Evolutionary conservation across 2,797 vertebrate species (phyloP).

Genomic region (Oophaga sylvatica): DNA sequence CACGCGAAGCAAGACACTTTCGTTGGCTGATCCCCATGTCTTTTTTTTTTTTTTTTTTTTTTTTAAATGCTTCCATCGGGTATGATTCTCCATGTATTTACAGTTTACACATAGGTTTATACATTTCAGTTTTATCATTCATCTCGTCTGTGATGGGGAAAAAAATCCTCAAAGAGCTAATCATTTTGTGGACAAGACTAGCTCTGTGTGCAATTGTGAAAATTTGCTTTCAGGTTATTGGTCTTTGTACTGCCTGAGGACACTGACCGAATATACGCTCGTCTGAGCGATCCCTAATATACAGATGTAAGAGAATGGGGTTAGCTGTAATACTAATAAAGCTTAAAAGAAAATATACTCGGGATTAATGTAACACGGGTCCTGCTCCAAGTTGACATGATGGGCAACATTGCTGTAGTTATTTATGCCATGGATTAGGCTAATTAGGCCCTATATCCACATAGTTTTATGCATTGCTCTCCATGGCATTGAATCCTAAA

Average conservation of each 20-base stretch:
- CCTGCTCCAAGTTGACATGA: constrained; percentile 17
- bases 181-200: too few relatives aligned
- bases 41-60: neutral
- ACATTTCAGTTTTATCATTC: too few relatives aligned
- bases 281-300: neutral
- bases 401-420: constrained; percentile 63
- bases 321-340: neutral
- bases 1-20: neutral
- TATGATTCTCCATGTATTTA: neutral
- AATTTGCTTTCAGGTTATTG: too few relatives aligned
- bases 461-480: neutral
- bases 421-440: constrained; percentile 6
- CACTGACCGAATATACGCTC: too few relatives aligned
- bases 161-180: too few relatives aligned
- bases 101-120: neutral
- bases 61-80: neutral
- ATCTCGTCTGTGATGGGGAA: too few relatives aligned
- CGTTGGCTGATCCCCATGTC: neutral
- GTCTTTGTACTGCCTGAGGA: too few relatives aligned
- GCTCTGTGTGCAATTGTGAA: too few relatives aligned
- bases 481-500: neutral
- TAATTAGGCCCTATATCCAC: neutral
- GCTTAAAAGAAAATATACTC: neutral
- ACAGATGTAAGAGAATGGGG: neutral
- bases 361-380: constrained; percentile 60